phyloP scores from a whole-genome alignment of 2,113 vertebrate species.

The Meriones unguiculatus region DNA sequence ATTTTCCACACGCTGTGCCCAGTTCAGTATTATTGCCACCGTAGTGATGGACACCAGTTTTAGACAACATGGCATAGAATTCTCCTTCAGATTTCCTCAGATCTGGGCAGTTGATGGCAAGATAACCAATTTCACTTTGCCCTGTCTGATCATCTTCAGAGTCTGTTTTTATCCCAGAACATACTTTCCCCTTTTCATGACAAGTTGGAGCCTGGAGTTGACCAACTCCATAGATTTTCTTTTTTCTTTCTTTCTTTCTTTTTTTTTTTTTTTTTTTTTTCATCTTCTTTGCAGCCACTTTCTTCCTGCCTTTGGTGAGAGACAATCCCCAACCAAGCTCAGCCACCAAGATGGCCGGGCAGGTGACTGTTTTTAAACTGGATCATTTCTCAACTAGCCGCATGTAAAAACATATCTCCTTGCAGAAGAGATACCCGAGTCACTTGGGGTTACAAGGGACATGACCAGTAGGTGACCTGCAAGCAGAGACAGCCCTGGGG shows the following conservation, averaged over 20 bases:
- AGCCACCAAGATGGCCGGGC: too few species aligned
- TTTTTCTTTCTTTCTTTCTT: too few species aligned
- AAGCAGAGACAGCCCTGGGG: background rate
- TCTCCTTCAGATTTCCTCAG: conserved; percentile 90
- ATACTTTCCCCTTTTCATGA: conserved; percentile 99
- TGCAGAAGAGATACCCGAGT: background rate
- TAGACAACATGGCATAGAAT: too few species aligned
- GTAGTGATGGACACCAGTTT: too few species aligned
- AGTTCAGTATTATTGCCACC: too few species aligned
- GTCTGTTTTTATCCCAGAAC: conserved; percentile 97
- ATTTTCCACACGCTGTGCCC: too few species aligned
- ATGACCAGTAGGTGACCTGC: background rate
- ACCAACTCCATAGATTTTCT: conserved; percentile 99
- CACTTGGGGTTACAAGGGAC: background rate
- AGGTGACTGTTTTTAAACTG: background rate
- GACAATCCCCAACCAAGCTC: too few species aligned
- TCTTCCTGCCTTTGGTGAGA: too few species aligned
- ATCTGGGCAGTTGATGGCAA: conserved; percentile 99
- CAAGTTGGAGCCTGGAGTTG: conserved; percentile 98
- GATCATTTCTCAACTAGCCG: background rate
- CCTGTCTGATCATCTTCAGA: conserved; percentile 99
- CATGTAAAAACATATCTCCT: too few species aligned
- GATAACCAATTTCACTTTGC: conserved; percentile 98
- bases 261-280: conserved; percentile 92
- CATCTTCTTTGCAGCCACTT: too few species aligned